These are phyloP conservation scores for Picathartes gymnocephalus DNA, from an alignment of 2,113 vertebrate genomes.

Conservation along the genomic window DNA sequence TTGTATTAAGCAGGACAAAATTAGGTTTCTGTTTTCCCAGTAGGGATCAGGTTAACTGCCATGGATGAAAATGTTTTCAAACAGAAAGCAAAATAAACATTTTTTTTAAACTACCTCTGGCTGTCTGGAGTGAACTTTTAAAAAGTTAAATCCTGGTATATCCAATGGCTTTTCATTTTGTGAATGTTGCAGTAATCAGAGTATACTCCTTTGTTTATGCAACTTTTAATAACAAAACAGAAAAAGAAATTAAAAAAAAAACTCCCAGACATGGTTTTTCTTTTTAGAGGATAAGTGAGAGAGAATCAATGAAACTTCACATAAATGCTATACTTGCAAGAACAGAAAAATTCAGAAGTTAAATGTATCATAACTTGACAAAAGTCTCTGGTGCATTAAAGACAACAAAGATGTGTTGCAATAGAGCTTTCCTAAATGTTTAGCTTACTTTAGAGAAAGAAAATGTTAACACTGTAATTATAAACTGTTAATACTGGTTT, in stretches of 20 bases:
- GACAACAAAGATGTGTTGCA: slow-evolving; percentile 64
- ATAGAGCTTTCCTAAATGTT: slow-evolving; percentile 68
- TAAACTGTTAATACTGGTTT: slow-evolving; percentile 72
- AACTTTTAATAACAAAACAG: not conserved
- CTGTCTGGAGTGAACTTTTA: not conserved
- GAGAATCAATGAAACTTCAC: not conserved
- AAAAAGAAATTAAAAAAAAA: not conserved
- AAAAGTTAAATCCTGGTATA: not conserved
- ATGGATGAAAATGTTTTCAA: slow-evolving; percentile 45
- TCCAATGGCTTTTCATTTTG: not conserved
- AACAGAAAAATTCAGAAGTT: slow-evolving; percentile 9
- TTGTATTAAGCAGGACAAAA: too few relatives aligned
- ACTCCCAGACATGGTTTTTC: rapidly evolving
- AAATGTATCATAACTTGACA: not conserved
- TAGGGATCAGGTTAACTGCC: slow-evolving; percentile 34
- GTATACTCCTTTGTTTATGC: not conserved
- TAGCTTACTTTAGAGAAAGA: slow-evolving; percentile 71
- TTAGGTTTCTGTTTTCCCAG: slow-evolving; percentile 42
- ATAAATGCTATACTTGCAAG: not conserved
- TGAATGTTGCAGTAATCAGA: not conserved
- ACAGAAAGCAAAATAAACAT: slow-evolving; percentile 45
- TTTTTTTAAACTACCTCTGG: not conserved
- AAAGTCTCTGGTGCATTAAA: slow-evolving; percentile 42
- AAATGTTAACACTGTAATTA: slow-evolving; percentile 75
- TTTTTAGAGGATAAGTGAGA: not conserved